Conservation (phyloP, 1,140 invertebrate genomes). For the Cardiocondyla obscurior region DNA sequence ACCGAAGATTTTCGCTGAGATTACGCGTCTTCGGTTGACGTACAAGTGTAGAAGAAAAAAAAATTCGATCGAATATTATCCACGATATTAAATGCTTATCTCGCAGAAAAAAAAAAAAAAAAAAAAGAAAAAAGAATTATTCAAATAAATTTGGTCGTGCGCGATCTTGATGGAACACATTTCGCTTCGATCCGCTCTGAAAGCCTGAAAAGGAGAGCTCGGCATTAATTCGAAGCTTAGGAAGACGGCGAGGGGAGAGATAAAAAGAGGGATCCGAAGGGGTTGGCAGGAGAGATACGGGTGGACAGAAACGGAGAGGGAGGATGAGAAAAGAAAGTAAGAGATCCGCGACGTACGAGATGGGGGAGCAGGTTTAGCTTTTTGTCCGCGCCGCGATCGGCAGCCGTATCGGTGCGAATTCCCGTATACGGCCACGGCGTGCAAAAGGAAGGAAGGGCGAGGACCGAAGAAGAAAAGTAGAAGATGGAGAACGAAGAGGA, state of each 20-base stretch:
- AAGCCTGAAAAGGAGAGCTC: slow-evolving; percentile 4
- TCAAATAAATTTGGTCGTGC: slow-evolving; percentile 2
- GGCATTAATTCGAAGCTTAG: slow-evolving; percentile 21
- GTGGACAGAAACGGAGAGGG: slow-evolving; percentile 58
- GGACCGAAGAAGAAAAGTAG: slow-evolving; percentile 22
- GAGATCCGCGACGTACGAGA: slow-evolving; percentile 38
- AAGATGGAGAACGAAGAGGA: slow-evolving; percentile 63
- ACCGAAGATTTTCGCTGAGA: not conserved
- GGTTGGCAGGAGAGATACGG: not conserved
- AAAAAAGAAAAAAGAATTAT: not conserved
- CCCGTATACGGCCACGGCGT: slow-evolving; percentile 75
- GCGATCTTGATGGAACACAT: slow-evolving; percentile 30
- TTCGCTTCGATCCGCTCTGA: slow-evolving; percentile 20
- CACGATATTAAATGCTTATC: not conserved
- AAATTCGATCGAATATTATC: not conserved
- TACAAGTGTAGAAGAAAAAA: not conserved
- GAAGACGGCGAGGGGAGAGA: slow-evolving; percentile 29
- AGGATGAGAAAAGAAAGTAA: slow-evolving; percentile 67
- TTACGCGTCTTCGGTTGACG: not conserved
- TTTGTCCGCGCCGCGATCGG: slow-evolving; percentile 74
- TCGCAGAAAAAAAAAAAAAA: not conserved
- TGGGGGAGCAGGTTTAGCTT: slow-evolving; percentile 76
- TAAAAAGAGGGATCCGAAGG: slow-evolving; percentile 14
- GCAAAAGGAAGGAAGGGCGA: slow-evolving; percentile 25
- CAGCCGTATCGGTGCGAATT: slow-evolving; percentile 73